Evolutionary conservation across 2,797 vertebrate genomes (phyloP).

Genomic region (Sebastes itinus): DNA sequence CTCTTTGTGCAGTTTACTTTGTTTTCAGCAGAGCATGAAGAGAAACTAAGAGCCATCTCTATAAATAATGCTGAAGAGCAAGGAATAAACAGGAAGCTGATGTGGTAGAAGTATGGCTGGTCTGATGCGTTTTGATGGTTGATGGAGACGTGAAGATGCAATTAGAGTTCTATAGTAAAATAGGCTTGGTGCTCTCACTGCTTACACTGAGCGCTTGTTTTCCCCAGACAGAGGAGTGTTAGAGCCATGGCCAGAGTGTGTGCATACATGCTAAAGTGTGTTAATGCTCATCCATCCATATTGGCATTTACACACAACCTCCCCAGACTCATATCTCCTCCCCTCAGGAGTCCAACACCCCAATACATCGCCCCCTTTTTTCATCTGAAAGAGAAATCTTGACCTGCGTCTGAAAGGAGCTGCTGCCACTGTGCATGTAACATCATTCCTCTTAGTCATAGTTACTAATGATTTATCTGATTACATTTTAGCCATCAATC

Average conservation of each 20-base stretch:
- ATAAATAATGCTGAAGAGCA: neutral
- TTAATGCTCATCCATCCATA: conserved; percentile 51
- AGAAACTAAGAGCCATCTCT: neutral
- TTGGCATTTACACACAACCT: conserved; percentile 40
- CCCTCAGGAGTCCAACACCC: neutral
- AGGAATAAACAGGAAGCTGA: neutral
- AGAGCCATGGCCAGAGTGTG: conserved; percentile 4
- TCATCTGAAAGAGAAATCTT: conserved; percentile 1
- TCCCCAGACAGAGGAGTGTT: conserved; percentile 2
- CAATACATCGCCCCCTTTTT: neutral
- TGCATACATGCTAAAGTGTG: conserved; percentile 55
- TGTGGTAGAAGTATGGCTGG: neutral
- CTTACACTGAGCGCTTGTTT: conserved; percentile 12
- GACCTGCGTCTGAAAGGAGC: conserved; percentile 5
- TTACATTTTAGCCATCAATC: neutral
- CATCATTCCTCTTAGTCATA: neutral
- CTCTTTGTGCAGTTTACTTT: neutral
- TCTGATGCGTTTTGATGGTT: neutral
- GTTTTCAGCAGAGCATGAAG: neutral
- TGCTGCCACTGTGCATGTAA: neutral
- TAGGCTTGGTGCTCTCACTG: neutral
- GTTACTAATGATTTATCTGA: neutral
- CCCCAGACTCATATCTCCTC: conserved; percentile 20
- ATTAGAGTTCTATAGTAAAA: conserved; percentile 9
- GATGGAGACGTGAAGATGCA: neutral